Evolutionary conservation across 2,797 vertebrate genomes (phyloP).

Genomic region (Poeciliopsis infans): DNA sequence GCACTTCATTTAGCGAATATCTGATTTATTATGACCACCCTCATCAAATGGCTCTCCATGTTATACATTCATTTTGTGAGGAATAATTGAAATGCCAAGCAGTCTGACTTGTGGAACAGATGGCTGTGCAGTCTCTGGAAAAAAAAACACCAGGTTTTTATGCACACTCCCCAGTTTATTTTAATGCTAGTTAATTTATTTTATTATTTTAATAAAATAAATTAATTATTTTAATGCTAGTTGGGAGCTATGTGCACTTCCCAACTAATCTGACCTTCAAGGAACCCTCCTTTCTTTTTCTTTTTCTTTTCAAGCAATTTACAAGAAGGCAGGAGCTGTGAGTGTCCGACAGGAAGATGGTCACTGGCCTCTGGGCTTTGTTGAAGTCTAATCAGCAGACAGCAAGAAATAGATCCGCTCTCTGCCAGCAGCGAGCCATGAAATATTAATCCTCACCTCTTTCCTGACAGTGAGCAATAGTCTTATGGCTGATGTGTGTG

Average conservation of each 20-base stretch:
- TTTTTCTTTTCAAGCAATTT: conserved; percentile 13
- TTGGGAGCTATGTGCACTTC: background rate
- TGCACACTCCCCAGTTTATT: conserved; percentile 28
- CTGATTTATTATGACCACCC: conserved; percentile 63
- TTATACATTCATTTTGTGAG: conserved; percentile 62
- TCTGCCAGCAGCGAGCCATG: conserved; percentile 51
- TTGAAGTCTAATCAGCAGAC: conserved; percentile 36
- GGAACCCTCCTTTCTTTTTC: conserved; percentile 5
- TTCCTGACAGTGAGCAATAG: conserved; percentile 63
- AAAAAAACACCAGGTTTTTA: conserved; percentile 21
- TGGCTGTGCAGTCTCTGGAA: conserved; percentile 6
- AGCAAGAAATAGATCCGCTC: conserved; percentile 56
- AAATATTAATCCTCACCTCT: conserved; percentile 73
- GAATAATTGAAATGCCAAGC: conserved; percentile 75
- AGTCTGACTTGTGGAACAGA: conserved; percentile 34
- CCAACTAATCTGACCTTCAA: conserved; percentile 7
- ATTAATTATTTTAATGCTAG: conserved; percentile 12
- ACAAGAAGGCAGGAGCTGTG: conserved; percentile 33
- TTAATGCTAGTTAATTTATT: conserved; percentile 3
- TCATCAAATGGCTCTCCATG: conserved; percentile 53
- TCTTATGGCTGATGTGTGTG: conserved; percentile 20
- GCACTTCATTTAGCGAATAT: conserved; percentile 53
- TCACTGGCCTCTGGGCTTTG: conserved; percentile 47
- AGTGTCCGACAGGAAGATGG: conserved; percentile 46
- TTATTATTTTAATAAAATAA: too few relatives aligned